phyloP scores from a whole-genome alignment of 2,113 vertebrate species.

The Machaerirhynchus nigripectus region DNA sequence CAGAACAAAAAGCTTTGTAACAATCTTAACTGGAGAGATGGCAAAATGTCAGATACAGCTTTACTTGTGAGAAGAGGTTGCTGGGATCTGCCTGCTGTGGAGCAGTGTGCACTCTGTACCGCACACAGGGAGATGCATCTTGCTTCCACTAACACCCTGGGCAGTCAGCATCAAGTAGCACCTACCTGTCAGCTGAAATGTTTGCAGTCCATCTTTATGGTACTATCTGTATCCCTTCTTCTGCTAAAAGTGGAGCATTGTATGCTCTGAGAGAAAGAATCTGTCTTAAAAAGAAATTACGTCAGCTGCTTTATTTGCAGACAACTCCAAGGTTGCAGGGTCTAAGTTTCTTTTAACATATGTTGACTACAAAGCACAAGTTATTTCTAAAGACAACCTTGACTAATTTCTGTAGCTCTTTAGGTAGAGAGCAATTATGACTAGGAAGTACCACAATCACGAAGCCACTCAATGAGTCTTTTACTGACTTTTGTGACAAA shows the following conservation, averaged over 20 bases:
- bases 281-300: neutral
- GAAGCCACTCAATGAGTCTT: neutral
- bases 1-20: neutral
- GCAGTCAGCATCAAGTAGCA: neutral
- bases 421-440: neutral
- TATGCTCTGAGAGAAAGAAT: neutral
- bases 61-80: neutral
- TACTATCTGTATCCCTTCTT: neutral
- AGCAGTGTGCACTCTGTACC: accelerated
- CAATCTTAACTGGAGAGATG: neutral
- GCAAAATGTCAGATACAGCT: neutral
- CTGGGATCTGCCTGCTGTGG: neutral
- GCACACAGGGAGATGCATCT: neutral
- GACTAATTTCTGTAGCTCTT: neutral
- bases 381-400: neutral
- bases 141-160: accelerated
- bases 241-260: neutral
- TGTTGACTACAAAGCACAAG: neutral
- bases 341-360: neutral
- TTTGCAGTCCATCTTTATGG: neutral
- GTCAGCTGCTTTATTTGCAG: neutral
- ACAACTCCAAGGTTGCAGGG: neutral
- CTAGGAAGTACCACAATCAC: neutral
- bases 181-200: neutral
- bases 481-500: neutral